Percentiles rank a stretch among this genome's conserved stretches.
These are phyloP conservation scores for Rhamnusium bicolor DNA, from an alignment of 2,888 invertebrate species.

Conservation along the genomic window DNA sequence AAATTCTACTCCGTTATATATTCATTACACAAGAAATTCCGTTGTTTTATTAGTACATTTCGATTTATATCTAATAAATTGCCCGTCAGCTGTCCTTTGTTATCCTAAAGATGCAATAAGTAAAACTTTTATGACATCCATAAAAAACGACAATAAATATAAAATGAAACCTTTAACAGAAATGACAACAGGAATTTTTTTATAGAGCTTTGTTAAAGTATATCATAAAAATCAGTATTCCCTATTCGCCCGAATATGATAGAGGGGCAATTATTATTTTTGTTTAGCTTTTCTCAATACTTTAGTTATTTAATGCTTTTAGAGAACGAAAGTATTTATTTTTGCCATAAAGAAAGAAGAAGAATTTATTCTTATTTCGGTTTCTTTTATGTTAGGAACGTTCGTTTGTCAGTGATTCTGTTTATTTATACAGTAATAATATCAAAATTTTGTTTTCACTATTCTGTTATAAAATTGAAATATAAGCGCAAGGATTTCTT, in stretches of 20 bases:
- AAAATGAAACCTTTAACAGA: constrained; percentile 1
- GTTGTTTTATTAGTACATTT: not conserved
- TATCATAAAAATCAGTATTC: not conserved
- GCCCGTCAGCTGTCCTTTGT: constrained; percentile 8
- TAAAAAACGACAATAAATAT: constrained; percentile 17
- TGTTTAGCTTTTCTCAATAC: no score
- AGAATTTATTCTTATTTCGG: no score
- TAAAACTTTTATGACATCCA: constrained; percentile 1
- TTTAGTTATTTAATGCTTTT: no score
- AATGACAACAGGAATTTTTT: constrained; percentile 12
- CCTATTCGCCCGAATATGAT: not conserved
- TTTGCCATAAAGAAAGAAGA: no score
- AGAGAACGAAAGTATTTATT: no score
- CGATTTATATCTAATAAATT: not conserved
- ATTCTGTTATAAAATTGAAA: no score
- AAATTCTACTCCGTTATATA: not conserved
- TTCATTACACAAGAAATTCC: not conserved
- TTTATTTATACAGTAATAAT: no score
- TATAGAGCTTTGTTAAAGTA: not conserved
- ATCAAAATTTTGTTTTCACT: no score
- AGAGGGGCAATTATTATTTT: not conserved
- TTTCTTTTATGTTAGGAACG: no score
- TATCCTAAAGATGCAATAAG: constrained; percentile 9
- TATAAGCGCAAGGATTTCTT: no score
- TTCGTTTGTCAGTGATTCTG: no score